Evolutionary conservation across 2,113 vertebrate species (phyloP).

Genomic region (Panthera tigris): DNA sequence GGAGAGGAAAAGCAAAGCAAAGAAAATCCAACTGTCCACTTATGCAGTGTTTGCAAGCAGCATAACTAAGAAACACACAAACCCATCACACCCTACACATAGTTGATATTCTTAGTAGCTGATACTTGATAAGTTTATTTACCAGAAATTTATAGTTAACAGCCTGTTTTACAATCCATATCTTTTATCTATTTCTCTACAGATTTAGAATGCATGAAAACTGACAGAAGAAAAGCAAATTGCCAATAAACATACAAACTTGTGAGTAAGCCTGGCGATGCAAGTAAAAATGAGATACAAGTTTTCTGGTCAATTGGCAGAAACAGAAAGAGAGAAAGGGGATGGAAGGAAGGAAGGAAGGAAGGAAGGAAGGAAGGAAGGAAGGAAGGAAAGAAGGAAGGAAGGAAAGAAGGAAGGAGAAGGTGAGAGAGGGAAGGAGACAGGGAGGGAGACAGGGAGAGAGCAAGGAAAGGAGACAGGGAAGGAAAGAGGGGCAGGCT

Average conservation of each 20-base stretch:
- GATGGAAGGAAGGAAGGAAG: accelerated
- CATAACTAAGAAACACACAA: not conserved
- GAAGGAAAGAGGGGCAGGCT: too few relatives aligned
- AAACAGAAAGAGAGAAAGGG: not conserved
- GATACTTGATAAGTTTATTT: not conserved
- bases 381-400: too few relatives aligned
- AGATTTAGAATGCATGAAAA: not conserved
- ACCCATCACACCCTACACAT: not conserved
- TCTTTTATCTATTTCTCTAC: not conserved
- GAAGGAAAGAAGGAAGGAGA: too few relatives aligned
- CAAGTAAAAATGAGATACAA: not conserved
- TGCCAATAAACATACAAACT: not conserved
- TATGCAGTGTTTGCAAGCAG: not conserved
- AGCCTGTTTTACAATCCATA: not conserved
- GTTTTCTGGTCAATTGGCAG: not conserved
- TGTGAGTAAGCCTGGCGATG: not conserved
- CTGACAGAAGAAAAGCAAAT: not conserved
- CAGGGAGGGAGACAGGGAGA: not conserved
- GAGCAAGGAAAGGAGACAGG: not conserved
- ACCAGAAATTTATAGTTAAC: not conserved
- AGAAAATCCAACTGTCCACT: not conserved
- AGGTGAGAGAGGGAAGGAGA: accelerated
- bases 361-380: accelerated
- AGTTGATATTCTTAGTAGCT: not conserved
- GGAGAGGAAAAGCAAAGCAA: not conserved